Percentiles rank a stretch among this genome's conserved stretches.
Evolutionary conservation across 2,888 invertebrate genomes (phyloP).

Genomic region (Cenopis cana): DNA sequence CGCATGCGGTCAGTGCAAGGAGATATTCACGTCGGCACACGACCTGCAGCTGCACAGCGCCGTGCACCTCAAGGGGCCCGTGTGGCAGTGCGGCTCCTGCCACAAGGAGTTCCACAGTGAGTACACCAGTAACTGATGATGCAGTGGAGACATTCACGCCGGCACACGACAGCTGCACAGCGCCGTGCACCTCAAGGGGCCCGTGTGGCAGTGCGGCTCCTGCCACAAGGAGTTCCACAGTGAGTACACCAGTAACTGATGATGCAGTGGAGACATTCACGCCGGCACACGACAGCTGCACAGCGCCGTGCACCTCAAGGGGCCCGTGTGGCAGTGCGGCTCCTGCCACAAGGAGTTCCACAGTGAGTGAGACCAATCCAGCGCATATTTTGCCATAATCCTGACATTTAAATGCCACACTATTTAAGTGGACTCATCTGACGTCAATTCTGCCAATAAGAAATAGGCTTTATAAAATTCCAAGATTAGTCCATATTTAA

Average conservation of each 20-base stretch:
- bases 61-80: slow-evolving; percentile 68
- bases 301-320: too few species aligned
- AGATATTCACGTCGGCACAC: slow-evolving; percentile 73
- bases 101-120: slow-evolving; percentile 80
- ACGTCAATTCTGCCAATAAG: too few species aligned
- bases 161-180: slow-evolving; percentile 79
- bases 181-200: slow-evolving; percentile 70
- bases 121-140: slow-evolving; percentile 35
- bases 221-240: slow-evolving; percentile 67
- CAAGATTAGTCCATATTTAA: too few species aligned
- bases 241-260: too few species aligned
- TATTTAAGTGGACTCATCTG: too few species aligned
- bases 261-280: background rate
- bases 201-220: slow-evolving; percentile 71
- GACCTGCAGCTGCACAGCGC: slow-evolving; percentile 80
- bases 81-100: slow-evolving; percentile 77
- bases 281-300: too few species aligned
- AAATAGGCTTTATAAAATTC: too few species aligned
- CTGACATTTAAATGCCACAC: too few species aligned
- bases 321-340: too few species aligned
- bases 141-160: slow-evolving; percentile 67
- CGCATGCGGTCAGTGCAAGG: slow-evolving; percentile 74
- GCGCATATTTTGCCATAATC: too few species aligned
- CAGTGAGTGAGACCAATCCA: too few species aligned
- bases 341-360: too few species aligned